Base-by-base conservation (phyloP, 2,888 invertebrate species). In the Prenolepis imparis region DNA sequence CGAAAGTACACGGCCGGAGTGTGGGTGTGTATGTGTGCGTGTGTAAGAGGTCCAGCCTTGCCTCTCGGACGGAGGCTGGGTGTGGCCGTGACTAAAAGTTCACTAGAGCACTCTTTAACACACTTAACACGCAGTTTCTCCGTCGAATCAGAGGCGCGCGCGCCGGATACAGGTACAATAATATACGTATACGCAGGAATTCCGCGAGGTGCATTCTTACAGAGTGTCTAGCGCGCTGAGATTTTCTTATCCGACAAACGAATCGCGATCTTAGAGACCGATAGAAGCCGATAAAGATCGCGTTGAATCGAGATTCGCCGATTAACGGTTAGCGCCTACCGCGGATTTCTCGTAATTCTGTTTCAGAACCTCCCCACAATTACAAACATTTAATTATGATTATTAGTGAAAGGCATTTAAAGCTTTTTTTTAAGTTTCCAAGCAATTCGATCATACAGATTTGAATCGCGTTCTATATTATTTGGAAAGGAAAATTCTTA, bases 41-140 rank as follows among this genome's bases (percentile, higher is more conserved):
- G 93, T 91, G 92, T 91, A 90, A 93, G 91, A 90, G 92, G 93
- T 92, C 93, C 92, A 92, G 93, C 91, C 92, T 93, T 92, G 92
- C 91, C 86, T 90, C 91, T 90, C 91, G 92, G 88, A 91, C 91
- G 91, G 92, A 92, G 92, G 90, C 92, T 94, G 94, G 94, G 94
- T 94, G 94, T 94, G 94, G 94, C 93, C 94, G 93, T 94, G 94
- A 94, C 94, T 94, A 93, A 94, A 94, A 94, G 94, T 94, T 94
- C 94, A 94, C 93, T 93, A 90, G 94, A 94, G 94, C 94, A 93
- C 93, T 92, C 92, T 92, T 80, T 91, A 91, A 90, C 91, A 90
- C 92, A 91, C 88, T 90, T 80, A 88, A 89, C 66, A 48, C 75
- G 87, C 84, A 88, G 87, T 90, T 90, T 89, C 87, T 87, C 88